Evolutionary conservation across 2,113 vertebrate species (phyloP).

Genomic region (Gambusia holbrooki): DNA sequence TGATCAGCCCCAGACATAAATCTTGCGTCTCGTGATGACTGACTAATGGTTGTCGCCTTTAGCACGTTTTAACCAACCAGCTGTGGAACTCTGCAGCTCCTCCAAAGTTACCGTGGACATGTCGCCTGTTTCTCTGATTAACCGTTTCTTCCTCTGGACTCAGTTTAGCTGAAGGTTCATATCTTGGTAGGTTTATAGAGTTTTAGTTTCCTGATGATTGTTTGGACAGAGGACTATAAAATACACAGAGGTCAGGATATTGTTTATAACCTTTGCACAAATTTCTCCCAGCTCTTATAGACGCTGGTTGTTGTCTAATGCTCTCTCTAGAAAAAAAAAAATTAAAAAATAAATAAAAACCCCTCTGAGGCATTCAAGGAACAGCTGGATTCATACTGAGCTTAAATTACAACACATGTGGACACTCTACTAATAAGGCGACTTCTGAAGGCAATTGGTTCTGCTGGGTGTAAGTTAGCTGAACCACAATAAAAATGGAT

Average conservation of each 20-base stretch:
- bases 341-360: not conserved
- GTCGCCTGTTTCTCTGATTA: not conserved
- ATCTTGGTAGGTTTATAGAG: not conserved
- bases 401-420: not conserved
- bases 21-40: too few relatives aligned
- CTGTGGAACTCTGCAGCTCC: not conserved
- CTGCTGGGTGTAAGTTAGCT: not conserved
- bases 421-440: not conserved
- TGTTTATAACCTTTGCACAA: not conserved
- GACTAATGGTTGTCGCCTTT: too few relatives aligned
- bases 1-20: too few relatives aligned
- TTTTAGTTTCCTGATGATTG: not conserved
- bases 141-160: not conserved
- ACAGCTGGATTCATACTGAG: not conserved
- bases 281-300: not conserved
- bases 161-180: not conserved
- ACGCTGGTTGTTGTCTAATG: not conserved
- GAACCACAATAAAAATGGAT: not conserved
- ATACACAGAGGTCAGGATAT: not conserved
- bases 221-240: not conserved
- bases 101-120: not conserved
- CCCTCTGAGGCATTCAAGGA: not conserved
- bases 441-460: not conserved
- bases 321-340: not conserved
- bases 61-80: too few relatives aligned